Base-by-base conservation (phyloP, 2,888 invertebrate genomes). In the Acrocyrtus sp. region DNA sequence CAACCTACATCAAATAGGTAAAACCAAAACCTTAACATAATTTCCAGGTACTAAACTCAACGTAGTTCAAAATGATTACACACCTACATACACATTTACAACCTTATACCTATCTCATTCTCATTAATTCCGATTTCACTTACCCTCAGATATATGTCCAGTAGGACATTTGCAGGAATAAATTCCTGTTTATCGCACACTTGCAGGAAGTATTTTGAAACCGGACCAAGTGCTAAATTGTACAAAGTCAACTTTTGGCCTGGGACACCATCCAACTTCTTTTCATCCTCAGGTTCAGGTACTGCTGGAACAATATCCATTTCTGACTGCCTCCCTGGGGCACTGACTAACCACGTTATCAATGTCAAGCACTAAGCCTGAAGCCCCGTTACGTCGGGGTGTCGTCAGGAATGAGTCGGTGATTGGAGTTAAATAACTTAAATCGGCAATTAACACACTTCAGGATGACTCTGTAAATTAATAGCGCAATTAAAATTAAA, bases 121-220 rank as follows among this genome's bases (percentile, higher is more conserved):
- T n/a, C 26, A 4, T 22, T 3, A 34, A 15, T 2, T 8, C 41
- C 41, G 1, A 39, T 39, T 5, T 34, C 12, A 22, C 19, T 45
- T 66, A 73, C 67, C 67, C 47, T 41, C 3, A 47, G 29, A 19
- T 50, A 73, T 0, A 73, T 50, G 26, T 73, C 73, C 0, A 73
- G 22, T 12, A 73, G 48, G 2, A 73, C 56, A 43, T 50, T 54
- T 27, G 58, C 73, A 8, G 73, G 73, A 17, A 73, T 62, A 1
- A 58, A 51, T 19, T 68, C 60, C 22, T 45, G 51, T 12, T 60
- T 60, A 15, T 39, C 10, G 2, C 53, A 17, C 1, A 68, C 45
- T 19, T 68, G 68, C 5, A 10, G 6, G 21, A 60, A 68, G 12
- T 19, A 29, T 21, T 39, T 8, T 1, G 50, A 10, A 21, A 53